phyloP scores from a whole-genome alignment of 2,797 vertebrate genomes.

The Microctenopoma steveboyesi region DNA sequence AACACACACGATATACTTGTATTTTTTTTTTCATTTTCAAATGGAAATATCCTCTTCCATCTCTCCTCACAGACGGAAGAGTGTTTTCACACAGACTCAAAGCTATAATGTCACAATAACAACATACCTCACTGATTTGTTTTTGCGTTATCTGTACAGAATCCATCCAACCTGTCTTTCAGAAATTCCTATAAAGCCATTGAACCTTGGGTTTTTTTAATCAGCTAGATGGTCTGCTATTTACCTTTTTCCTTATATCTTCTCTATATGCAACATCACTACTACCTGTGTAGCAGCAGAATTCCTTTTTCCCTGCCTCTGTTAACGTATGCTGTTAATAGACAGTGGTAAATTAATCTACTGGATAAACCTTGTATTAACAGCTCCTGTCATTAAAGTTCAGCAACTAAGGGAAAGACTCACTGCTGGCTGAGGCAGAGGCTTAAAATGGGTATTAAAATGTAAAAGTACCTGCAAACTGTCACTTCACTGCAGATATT shows the following conservation, averaged over 20 bases:
- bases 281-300: constrained; percentile 64
- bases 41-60: constrained; percentile 39
- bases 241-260: constrained; percentile 41
- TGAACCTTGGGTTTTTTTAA: constrained; percentile 52
- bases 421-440: constrained; percentile 14
- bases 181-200: constrained; percentile 61
- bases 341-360: constrained; percentile 34
- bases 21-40: constrained; percentile 32
- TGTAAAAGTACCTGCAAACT: constrained; percentile 32
- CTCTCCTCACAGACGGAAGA: constrained; percentile 36
- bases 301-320: constrained; percentile 31
- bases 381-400: constrained; percentile 23
- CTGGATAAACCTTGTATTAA: constrained; percentile 43
- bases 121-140: constrained; percentile 72
- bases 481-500: constrained; percentile 58
- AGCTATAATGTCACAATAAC: constrained; percentile 72
- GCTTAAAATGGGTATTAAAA: constrained; percentile 22
- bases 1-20: constrained; percentile 52
- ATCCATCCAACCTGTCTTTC: constrained; percentile 68
- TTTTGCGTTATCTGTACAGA: constrained; percentile 52
- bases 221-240: constrained; percentile 52
- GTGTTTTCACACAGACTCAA: constrained; percentile 51
- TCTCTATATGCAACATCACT: constrained; percentile 67
- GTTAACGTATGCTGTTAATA: constrained; percentile 40
- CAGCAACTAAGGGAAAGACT: constrained; percentile 28